Conservation (phyloP, 2,888 invertebrate genomes). For the Parelbella ahira region DNA sequence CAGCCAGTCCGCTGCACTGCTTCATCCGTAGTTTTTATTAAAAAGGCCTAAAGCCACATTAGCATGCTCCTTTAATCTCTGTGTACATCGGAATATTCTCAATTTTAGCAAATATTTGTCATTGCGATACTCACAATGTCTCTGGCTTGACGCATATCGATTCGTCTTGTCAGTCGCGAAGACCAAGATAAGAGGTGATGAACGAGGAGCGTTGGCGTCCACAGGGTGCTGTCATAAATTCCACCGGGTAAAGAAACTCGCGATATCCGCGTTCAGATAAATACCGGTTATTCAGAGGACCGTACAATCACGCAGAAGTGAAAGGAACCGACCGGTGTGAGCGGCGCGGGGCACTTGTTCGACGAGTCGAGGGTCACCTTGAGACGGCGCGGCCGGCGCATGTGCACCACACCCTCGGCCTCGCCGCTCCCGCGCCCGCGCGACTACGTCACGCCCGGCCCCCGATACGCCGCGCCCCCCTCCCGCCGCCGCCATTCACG, state of each 20-base stretch:
- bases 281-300: constrained; percentile 52
- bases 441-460: constrained; percentile 55
- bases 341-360: constrained; percentile 51
- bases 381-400: constrained; percentile 64
- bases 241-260: constrained; percentile 50
- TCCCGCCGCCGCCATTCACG: constrained; percentile 43
- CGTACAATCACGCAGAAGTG: constrained; percentile 40
- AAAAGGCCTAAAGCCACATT: too few species aligned
- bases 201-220: constrained; percentile 74
- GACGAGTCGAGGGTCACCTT: constrained; percentile 72
- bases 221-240: constrained; percentile 74
- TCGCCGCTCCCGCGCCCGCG: constrained; percentile 39
- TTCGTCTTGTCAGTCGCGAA: constrained; percentile 70
- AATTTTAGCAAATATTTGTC: constrained; percentile 50
- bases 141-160: constrained; percentile 78
- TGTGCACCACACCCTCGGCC: constrained; percentile 69
- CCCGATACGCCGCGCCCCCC: constrained; percentile 29
- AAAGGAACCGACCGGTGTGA: constrained; percentile 62
- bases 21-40: too few species aligned
- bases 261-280: constrained; percentile 61
- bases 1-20: too few species aligned
- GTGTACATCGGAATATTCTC: constrained; percentile 27
- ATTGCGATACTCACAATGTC: constrained; percentile 67
- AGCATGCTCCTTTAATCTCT: too few species aligned
- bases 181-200: constrained; percentile 75